phyloP scores from a whole-genome alignment of 2,888 invertebrate species.

The Eutolmus rufibarbis region DNA sequence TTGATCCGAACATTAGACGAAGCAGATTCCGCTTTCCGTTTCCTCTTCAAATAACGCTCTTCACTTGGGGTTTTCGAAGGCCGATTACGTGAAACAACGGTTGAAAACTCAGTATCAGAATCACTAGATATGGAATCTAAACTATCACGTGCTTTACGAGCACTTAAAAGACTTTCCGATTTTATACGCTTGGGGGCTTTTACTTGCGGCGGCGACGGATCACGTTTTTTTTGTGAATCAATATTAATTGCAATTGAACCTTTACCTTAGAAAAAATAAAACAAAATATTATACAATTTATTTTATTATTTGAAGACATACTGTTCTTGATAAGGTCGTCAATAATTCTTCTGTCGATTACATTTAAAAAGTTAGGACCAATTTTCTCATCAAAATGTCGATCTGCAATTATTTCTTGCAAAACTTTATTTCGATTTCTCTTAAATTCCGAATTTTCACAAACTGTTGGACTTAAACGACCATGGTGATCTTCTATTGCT shows the following conservation, averaged over 20 bases:
- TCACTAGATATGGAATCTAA: conserved; percentile 55
- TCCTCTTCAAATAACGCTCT: conserved; percentile 39
- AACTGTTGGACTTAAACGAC: conserved; percentile 72
- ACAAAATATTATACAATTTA: neutral
- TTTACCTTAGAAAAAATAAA: conserved; percentile 47
- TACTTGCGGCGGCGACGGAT: conserved; percentile 66
- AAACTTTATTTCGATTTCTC: conserved; percentile 67
- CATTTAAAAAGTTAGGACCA: conserved; percentile 66
- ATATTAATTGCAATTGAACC: conserved; percentile 40
- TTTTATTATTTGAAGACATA: conserved; percentile 22
- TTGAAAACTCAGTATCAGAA: conserved; percentile 54
- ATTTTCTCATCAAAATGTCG: conserved; percentile 71
- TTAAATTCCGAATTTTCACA: conserved; percentile 76
- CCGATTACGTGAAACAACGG: neutral
- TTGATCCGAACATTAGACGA: conserved; percentile 53
- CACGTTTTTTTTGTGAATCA: conserved; percentile 55
- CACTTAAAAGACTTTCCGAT: neutral
- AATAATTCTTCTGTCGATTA: conserved; percentile 62
- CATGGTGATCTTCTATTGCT: conserved; percentile 78
- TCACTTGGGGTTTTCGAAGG: neutral
- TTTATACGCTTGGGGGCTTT: conserved; percentile 61
- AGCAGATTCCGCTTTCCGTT: conserved; percentile 48
- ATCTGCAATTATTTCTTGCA: conserved; percentile 72
- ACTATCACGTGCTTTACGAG: conserved; percentile 48
- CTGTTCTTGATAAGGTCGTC: conserved; percentile 46